A percentile compares a stretch with the other conserved stretches of the same genome.
phyloP scores from a whole-genome alignment of 1,140 invertebrate species.

The Pomacea maculata region DNA sequence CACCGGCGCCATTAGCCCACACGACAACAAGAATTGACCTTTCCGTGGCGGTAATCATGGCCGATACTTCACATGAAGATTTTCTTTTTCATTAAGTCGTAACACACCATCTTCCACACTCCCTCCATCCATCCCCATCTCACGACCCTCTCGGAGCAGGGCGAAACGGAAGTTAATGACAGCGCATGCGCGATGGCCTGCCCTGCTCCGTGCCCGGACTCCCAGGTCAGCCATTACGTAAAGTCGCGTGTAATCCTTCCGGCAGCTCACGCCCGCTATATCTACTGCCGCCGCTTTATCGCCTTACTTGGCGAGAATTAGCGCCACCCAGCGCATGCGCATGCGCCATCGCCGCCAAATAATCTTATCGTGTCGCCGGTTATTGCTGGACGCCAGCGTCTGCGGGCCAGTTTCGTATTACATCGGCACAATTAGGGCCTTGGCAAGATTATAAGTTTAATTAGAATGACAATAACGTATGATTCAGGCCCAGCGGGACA shows the following conservation, averaged over 20 bases:
- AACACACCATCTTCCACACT: not conserved
- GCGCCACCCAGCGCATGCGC: not conserved
- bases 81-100: no score
- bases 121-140: not conserved
- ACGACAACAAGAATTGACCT: no score
- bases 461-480: conserved; percentile 29
- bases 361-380: conserved; percentile 14
- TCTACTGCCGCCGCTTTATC: conserved; percentile 12
- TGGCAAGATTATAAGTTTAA: conserved; percentile 25
- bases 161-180: conserved; percentile 25
- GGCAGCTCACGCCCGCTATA: conserved; percentile 13
- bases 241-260: conserved; percentile 7
- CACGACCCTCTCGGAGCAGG: not conserved
- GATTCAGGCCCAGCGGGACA: conserved; percentile 23
- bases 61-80: no score
- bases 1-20: no score
- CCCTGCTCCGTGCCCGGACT: not conserved
- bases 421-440: conserved; percentile 22
- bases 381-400: conserved; percentile 14
- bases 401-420: conserved; percentile 11
- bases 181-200: no score
- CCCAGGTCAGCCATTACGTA: conserved; percentile 2
- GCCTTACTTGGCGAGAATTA: conserved; percentile 11
- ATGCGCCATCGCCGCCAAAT: not conserved
- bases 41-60: no score